Evolutionary conservation across 2,113 vertebrate genomes (phyloP).

Genomic region (Psophia crepitans): DNA sequence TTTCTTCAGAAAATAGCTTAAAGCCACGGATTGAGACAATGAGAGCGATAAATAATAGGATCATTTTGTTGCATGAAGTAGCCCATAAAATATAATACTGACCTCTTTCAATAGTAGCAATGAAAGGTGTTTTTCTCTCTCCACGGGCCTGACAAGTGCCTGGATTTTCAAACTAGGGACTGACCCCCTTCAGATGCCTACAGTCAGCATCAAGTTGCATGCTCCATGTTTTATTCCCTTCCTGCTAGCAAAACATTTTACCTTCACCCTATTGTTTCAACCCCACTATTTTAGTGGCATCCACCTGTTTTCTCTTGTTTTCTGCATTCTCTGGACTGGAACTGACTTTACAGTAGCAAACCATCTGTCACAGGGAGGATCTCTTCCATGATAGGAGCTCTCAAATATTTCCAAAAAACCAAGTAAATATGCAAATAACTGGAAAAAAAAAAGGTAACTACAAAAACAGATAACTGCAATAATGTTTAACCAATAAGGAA

Average conservation of each 20-base stretch:
- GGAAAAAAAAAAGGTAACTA: neutral
- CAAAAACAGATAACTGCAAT: neutral
- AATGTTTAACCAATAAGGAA: neutral
- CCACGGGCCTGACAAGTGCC: neutral
- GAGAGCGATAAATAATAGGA: neutral
- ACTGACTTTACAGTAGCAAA: neutral
- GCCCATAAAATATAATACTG: neutral
- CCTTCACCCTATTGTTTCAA: neutral
- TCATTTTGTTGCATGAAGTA: neutral
- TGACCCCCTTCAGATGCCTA: neutral
- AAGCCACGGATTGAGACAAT: neutral
- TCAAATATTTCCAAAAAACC: neutral
- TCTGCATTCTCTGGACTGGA: neutral
- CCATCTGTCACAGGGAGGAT: neutral
- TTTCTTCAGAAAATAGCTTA: neutral
- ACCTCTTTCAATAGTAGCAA: neutral
- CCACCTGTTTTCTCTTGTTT: neutral
- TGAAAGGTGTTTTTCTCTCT: neutral
- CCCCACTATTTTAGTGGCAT: neutral
- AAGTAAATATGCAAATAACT: neutral
- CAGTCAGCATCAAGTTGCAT: neutral
- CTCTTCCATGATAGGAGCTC: neutral
- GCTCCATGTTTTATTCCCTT: neutral
- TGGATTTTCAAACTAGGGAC: neutral
- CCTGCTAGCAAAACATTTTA: neutral